A percentile compares a stretch with the other conserved stretches of the same genome.
Evolutionary conservation across 2,113 vertebrate species (phyloP).

Genomic region (Vidua macroura): DNA sequence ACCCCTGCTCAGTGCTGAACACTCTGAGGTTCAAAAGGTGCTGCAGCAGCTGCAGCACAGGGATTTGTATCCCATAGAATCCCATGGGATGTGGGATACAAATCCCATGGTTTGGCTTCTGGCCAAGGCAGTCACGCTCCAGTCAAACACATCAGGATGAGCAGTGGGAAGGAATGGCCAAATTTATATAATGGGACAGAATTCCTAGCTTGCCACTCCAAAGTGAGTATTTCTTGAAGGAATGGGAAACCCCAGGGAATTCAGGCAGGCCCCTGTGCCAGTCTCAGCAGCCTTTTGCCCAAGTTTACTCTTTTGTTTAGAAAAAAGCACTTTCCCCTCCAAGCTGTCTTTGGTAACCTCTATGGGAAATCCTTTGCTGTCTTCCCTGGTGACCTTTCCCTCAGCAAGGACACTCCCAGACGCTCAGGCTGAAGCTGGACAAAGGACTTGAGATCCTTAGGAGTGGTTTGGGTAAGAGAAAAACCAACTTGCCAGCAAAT

Average conservation of each 20-base stretch:
- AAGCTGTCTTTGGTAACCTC: neutral
- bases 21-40: too few relatives aligned
- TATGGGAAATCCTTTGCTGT: neutral
- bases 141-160: neutral
- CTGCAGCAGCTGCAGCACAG: neutral
- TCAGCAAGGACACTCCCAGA: neutral
- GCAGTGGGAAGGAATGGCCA: neutral
- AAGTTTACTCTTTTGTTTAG: neutral
- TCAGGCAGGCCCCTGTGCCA: neutral
- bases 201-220: neutral
- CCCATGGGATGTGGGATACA: neutral
- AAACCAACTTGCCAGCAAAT: neutral
- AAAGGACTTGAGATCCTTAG: neutral
- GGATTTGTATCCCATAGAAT: fast-evolving
- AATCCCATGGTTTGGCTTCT: neutral
- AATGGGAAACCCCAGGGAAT: neutral
- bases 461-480: neutral
- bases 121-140: fast-evolving
- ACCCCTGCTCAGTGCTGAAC: neutral
- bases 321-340: neutral
- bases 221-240: neutral
- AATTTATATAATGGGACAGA: neutral
- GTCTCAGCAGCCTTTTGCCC: neutral
- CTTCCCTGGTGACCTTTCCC: neutral
- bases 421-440: neutral